phyloP scores from a whole-genome alignment of 2,113 vertebrate species.

The Lanius collurio region DNA sequence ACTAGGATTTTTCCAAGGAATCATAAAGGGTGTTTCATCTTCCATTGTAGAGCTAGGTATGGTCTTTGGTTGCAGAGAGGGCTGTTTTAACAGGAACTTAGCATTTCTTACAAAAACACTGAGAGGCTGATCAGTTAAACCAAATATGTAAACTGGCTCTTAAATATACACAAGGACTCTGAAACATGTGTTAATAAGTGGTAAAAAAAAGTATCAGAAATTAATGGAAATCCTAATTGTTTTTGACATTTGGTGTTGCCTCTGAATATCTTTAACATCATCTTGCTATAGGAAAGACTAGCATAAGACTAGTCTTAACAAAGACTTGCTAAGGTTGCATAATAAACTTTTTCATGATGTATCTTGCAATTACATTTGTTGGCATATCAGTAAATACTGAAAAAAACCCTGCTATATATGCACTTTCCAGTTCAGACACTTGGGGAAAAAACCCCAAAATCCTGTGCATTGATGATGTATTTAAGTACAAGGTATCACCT shows the following conservation, averaged over 20 bases:
- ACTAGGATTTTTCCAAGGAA: not conserved
- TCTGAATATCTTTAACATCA: not conserved
- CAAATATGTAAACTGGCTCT: not conserved
- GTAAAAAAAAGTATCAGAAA: not conserved
- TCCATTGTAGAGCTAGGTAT: not conserved
- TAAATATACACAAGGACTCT: not conserved
- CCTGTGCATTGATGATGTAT: not conserved
- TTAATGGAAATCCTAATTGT: not conserved
- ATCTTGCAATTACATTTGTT: not conserved
- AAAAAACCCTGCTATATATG: not conserved
- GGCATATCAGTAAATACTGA: not conserved
- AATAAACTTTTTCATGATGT: not conserved
- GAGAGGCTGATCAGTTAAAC: not conserved
- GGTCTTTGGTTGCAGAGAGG: not conserved
- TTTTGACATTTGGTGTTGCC: not conserved
- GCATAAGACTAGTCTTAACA: not conserved
- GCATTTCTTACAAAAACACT: not conserved
- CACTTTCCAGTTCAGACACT: not conserved
- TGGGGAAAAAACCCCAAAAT: accelerated
- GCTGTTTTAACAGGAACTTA: not conserved
- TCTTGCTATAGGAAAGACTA: not conserved
- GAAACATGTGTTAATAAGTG: not conserved
- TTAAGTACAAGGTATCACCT: not conserved
- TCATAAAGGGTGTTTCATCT: not conserved
- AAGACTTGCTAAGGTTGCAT: not conserved